phyloP scores from a whole-genome alignment of 2,888 invertebrate species.

The Prionchulus punctatus region DNA sequence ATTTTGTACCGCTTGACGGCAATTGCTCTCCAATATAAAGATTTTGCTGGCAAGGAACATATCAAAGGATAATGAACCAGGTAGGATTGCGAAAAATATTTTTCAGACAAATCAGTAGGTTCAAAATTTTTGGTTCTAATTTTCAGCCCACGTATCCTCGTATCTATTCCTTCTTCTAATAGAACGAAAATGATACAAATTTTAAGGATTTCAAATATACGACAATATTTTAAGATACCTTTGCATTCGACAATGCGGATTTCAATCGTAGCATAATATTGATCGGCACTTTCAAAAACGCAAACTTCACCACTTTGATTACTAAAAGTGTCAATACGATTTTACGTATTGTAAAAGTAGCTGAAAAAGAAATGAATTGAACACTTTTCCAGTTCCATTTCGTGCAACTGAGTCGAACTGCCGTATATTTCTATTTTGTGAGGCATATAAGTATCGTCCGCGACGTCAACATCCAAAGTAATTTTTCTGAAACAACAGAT shows the following conservation, averaged over 20 bases:
- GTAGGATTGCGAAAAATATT: not conserved
- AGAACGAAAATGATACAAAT: not conserved
- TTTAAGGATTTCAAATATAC: not conserved
- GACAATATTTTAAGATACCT: not conserved
- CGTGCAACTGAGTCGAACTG: too few relatives aligned
- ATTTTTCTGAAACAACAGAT: not conserved
- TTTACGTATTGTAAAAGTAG: too few relatives aligned
- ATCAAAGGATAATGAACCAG: too few relatives aligned
- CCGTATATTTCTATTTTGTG: too few relatives aligned
- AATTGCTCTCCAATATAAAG: not conserved
- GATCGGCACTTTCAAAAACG: not conserved
- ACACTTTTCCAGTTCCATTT: too few relatives aligned
- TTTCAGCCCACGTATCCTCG: not conserved
- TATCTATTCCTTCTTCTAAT: not conserved
- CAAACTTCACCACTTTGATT: not conserved
- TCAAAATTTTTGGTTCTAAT: not conserved
- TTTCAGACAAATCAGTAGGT: not conserved
- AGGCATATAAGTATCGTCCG: not conserved
- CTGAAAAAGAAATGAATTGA: too few relatives aligned
- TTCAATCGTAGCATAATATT: not conserved
- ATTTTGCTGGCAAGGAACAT: too few relatives aligned
- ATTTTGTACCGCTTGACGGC: not conserved
- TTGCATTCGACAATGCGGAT: not conserved
- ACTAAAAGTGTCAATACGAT: too few relatives aligned
- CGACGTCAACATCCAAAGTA: not conserved